These are phyloP conservation scores for Bambusicola thoracicus DNA, from an alignment of 2,113 vertebrate genomes.

Conservation along the genomic window DNA sequence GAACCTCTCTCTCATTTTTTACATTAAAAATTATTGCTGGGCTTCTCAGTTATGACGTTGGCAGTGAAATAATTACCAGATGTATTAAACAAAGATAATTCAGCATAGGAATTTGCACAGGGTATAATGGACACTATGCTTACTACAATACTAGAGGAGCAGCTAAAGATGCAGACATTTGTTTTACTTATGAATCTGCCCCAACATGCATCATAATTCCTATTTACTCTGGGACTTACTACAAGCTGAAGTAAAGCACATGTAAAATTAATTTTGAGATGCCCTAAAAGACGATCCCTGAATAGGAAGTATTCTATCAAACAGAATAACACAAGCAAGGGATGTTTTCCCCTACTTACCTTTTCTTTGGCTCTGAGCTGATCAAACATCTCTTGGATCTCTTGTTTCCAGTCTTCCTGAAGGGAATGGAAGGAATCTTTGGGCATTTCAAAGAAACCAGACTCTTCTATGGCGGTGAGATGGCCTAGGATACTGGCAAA, in stretches of 20 bases:
- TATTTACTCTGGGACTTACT: background rate
- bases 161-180: background rate
- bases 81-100: background rate
- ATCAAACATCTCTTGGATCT: conserved; percentile 99
- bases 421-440: conserved; percentile 95
- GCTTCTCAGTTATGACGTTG: background rate
- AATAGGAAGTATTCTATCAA: background rate
- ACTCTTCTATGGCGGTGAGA: conserved; percentile 94
- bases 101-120: background rate
- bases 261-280: conserved; percentile 2
- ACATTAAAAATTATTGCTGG: background rate
- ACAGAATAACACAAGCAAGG: background rate
- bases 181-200: background rate
- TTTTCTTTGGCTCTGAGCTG: conserved; percentile 98
- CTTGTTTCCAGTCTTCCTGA: conserved; percentile 98
- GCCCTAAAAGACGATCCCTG: background rate
- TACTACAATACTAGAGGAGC: background rate
- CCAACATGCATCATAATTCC: background rate
- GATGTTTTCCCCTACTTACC: conserved; percentile 67
- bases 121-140: background rate
- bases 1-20: background rate
- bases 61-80: background rate
- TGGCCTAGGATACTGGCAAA: conserved; percentile 91
- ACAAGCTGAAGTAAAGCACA: background rate
- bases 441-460: conserved; percentile 98